Conservation (phyloP, 2,797 vertebrate genomes). For the Spea hammondii region DNA sequence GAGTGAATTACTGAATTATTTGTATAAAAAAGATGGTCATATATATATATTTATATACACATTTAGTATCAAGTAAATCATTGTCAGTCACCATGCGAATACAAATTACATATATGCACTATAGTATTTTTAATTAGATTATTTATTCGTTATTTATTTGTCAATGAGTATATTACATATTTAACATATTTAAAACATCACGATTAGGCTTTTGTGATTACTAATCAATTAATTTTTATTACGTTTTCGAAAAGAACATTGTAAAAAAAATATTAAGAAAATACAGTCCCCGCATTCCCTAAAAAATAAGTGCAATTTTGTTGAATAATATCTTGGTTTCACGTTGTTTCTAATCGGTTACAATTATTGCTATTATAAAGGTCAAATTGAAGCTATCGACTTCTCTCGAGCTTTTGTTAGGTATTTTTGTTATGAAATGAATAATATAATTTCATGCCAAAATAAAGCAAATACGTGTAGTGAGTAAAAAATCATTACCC, state of each 20-base stretch:
- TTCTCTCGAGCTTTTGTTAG: too few relatives aligned
- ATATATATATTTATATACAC: too few relatives aligned
- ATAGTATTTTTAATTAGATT: too few relatives aligned
- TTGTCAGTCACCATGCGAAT: too few relatives aligned
- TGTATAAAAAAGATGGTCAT: too few relatives aligned
- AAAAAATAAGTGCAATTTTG: conserved; percentile 44
- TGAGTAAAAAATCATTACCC: not conserved
- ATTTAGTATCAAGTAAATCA: too few relatives aligned
- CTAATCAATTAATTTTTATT: conserved; percentile 22
- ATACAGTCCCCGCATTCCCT: conserved; percentile 12
- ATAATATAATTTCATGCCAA: not conserved
- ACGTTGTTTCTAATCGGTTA: not conserved
- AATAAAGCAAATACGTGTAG: not conserved
- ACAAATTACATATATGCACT: too few relatives aligned
- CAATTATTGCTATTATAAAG: not conserved
- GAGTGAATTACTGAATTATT: too few relatives aligned
- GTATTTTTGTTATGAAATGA: too few relatives aligned
- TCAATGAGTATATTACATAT: too few relatives aligned
- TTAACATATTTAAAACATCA: too few relatives aligned
- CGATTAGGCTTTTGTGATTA: not conserved
- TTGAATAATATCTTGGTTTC: not conserved
- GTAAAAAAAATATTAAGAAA: conserved; percentile 23
- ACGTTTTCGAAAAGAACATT: not conserved
- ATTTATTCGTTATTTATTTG: too few relatives aligned
- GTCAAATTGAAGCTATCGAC: not conserved